Evolutionary conservation across 2,888 invertebrate species (phyloP).

Genomic region (Tholera decimalis): DNA sequence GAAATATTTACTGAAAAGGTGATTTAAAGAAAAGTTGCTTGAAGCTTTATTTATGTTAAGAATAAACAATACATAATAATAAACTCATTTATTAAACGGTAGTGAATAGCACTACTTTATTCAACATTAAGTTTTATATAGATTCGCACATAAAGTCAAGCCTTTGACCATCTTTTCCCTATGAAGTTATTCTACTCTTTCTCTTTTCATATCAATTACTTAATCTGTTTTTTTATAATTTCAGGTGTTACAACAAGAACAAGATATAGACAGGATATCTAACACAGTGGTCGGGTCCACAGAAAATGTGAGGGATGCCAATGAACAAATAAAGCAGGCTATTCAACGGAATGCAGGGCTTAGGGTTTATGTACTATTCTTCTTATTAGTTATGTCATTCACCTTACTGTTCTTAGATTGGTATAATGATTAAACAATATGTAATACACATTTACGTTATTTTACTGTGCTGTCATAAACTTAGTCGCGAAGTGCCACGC

Average conservation of each 20-base stretch:
- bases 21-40: constrained; percentile 9
- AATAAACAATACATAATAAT: too few species aligned
- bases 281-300: constrained; percentile 97
- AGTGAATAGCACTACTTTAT: too few species aligned
- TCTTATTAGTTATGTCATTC: constrained; percentile 98
- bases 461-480: too few species aligned
- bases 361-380: constrained; percentile 98
- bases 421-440: constrained; percentile 95
- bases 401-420: constrained; percentile 99
- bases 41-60: too few species aligned
- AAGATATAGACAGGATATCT: constrained; percentile 97
- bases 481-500: too few species aligned
- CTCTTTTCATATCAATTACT: background rate
- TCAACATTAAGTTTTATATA: too few species aligned
- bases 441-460: too few species aligned
- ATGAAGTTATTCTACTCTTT: background rate
- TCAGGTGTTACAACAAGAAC: constrained; percentile 97
- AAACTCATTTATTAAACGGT: too few species aligned
- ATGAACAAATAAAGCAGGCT: constrained; percentile 99
- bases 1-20: constrained; percentile 99
- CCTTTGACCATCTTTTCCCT: too few species aligned
- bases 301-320: constrained; percentile 98
- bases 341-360: constrained; percentile 99
- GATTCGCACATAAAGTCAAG: too few species aligned
- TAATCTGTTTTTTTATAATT: constrained; percentile 58